Evolutionary conservation across 2,797 vertebrate genomes (phyloP).

Genomic region (Lepilemur septentrionalis): DNA sequence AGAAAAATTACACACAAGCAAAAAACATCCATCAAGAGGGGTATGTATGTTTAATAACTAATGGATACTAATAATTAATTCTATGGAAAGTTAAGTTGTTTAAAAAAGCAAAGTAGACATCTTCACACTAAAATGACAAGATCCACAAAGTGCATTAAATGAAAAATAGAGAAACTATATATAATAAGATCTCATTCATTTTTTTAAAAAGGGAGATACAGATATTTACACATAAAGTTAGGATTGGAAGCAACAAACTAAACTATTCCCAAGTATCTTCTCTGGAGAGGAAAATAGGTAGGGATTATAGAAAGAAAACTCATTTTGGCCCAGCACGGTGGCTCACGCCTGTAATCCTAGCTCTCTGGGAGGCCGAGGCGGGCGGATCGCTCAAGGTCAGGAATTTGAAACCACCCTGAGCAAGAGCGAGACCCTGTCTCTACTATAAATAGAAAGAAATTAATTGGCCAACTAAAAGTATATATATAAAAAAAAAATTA

Average conservation of each 20-base stretch:
- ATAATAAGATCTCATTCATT: background rate
- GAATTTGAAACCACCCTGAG: too few relatives aligned
- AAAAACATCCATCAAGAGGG: background rate
- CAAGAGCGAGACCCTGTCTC: too few relatives aligned
- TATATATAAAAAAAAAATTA: too few relatives aligned
- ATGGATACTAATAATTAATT: background rate
- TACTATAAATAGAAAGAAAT: too few relatives aligned
- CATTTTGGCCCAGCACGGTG: too few relatives aligned
- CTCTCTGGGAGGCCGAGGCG: too few relatives aligned
- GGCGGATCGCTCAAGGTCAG: too few relatives aligned
- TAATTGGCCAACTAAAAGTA: too few relatives aligned
- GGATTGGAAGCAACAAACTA: background rate
- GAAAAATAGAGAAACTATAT: background rate
- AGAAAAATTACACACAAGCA: background rate
- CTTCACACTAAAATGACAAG: background rate
- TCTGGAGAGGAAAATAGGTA: background rate
- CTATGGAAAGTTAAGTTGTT: background rate
- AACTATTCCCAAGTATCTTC: background rate
- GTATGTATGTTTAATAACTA: background rate
- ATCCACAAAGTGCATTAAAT: background rate
- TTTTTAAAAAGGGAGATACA: background rate
- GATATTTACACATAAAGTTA: background rate
- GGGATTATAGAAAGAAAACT: background rate
- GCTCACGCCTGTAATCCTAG: too few relatives aligned
- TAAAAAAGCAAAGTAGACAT: background rate